Percentiles rank a stretch among this genome's conserved stretches.
These are phyloP conservation scores for Pollimyrus isidori DNA, from an alignment of 2,113 vertebrate genomes.

Conservation along the genomic window DNA sequence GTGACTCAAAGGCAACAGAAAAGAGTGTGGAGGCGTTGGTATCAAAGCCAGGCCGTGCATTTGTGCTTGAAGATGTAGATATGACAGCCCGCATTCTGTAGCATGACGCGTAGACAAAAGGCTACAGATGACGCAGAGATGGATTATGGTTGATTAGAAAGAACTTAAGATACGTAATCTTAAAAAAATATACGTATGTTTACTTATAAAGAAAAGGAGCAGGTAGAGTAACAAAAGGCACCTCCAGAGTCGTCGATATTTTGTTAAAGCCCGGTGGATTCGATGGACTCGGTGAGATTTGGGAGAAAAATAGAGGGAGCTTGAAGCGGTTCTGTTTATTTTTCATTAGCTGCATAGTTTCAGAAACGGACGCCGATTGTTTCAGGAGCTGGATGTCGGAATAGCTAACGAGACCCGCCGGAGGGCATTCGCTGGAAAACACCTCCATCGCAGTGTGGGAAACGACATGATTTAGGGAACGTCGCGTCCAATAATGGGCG, in stretches of 20 bases:
- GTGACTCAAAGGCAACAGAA: conserved; percentile 3
- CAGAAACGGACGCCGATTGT: neutral
- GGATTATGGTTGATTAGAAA: neutral
- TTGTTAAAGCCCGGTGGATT: conserved; percentile 18
- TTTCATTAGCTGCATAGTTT: neutral
- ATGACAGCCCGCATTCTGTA: neutral
- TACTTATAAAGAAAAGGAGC: neutral
- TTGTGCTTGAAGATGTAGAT: neutral
- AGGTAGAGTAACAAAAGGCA: neutral
- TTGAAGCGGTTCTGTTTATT: neutral
- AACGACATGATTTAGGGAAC: neutral
- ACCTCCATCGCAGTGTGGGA: neutral
- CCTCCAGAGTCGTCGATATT: conserved; percentile 2
- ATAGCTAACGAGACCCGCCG: neutral
- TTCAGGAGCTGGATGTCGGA: neutral
- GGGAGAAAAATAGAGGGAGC: neutral
- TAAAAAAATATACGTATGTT: neutral
- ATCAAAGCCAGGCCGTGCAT: neutral
- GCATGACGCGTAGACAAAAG: neutral
- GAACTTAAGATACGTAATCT: neutral
- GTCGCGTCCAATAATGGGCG: neutral
- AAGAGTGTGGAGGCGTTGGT: neutral
- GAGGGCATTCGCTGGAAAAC: neutral
- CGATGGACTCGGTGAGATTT: neutral
- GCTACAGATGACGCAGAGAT: neutral